Evolutionary conservation across 37 sponge, comb jelly and placozoan species (phyloP).

Genomic region (Tethya wilhelma): DNA sequence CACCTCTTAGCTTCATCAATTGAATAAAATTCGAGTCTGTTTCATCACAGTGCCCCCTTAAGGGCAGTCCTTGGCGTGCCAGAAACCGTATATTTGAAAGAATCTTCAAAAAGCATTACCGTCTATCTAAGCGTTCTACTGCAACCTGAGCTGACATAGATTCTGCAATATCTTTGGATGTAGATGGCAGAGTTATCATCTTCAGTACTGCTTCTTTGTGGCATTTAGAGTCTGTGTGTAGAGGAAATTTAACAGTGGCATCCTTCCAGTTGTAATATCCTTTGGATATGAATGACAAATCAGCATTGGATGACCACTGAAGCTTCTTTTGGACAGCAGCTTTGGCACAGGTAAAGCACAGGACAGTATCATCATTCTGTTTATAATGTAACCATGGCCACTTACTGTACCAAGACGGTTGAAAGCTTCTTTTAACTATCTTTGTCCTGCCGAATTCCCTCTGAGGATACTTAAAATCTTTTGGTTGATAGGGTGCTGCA

Average conservation of each 20-base stretch:
- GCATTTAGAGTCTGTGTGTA: not conserved
- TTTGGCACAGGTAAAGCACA: conserved; percentile 21
- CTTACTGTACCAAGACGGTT: conserved; percentile 35
- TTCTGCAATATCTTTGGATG: conserved; percentile 22
- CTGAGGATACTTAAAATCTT: conserved; percentile 29
- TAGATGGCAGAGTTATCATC: conserved; percentile 18
- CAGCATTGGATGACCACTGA: conserved; percentile 25
- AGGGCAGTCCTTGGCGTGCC: conserved; percentile 22
- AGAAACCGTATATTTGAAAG: conserved; percentile 11
- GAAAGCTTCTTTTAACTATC: conserved; percentile 42
- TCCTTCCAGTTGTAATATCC: conserved; percentile 48
- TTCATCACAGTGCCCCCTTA: conserved; percentile 47
- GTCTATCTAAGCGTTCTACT: conserved; percentile 13
- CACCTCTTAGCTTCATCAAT: conserved; percentile 44
- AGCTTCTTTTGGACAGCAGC: conserved; percentile 25
- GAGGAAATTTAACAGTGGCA: conserved; percentile 10
- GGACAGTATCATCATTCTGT: conserved; percentile 3
- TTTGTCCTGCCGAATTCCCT: conserved; percentile 33
- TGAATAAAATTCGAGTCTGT: conserved; percentile 45
- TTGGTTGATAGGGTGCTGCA: conserved; percentile 34
- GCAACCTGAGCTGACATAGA: conserved; percentile 11
- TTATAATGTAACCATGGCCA: conserved; percentile 64
- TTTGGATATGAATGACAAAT: conserved; percentile 21
- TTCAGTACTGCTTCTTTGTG: conserved; percentile 37
- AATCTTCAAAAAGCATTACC: conserved; percentile 26